These are phyloP conservation scores for Holothuria glaberrima DNA, from an alignment of 35 echinoderm and acorn worm genomes.

Conservation along the genomic window DNA sequence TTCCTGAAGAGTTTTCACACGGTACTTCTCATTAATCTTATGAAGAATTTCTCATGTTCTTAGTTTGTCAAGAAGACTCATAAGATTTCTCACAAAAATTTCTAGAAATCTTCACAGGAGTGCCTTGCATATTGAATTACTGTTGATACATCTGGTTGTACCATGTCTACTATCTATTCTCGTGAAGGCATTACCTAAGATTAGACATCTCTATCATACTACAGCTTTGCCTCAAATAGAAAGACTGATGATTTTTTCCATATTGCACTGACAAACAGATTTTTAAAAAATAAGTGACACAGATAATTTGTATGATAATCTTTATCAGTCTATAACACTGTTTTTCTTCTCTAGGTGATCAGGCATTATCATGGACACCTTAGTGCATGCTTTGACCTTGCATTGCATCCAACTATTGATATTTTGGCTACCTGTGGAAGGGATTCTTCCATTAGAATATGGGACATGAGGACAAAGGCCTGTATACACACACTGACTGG, in stretches of 20 bases:
- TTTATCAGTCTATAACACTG: neutral
- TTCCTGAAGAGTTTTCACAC: too few relatives aligned
- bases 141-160: too few relatives aligned
- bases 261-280: too few relatives aligned
- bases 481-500: constrained; percentile 94
- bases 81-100: too few relatives aligned
- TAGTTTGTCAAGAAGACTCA: too few relatives aligned
- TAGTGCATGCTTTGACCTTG: constrained; percentile 92
- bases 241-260: neutral
- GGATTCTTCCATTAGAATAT: constrained; percentile 87
- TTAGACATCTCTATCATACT: neutral
- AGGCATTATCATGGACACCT: constrained; percentile 98
- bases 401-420: constrained; percentile 96
- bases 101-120: too few relatives aligned
- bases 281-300: neutral
- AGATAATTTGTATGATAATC: neutral
- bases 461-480: constrained; percentile 98
- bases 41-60: too few relatives aligned
- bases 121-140: too few relatives aligned
- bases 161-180: too few relatives aligned
- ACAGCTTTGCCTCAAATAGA: neutral
- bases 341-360: constrained; percentile 67
- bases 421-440: constrained; percentile 88
- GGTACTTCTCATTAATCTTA: too few relatives aligned
- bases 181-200: too few relatives aligned